Evolutionary conservation across 2,888 invertebrate species (phyloP), one percentile per base, ranked within the genome.

Genomic region (Tachina fera): DNA sequence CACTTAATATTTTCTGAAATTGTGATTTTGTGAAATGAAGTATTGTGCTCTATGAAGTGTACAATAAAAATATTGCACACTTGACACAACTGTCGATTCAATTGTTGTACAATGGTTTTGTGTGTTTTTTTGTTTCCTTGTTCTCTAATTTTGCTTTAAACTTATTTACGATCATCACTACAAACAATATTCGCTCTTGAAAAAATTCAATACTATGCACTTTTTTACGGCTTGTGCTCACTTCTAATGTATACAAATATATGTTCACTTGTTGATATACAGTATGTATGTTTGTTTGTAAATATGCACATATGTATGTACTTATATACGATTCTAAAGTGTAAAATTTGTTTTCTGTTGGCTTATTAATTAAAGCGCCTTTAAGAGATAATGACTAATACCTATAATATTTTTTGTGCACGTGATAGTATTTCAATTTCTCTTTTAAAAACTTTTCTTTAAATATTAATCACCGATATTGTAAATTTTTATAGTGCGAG

Each of bases 321-420:
- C 3, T 31, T 31, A 31, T 31, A 31, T 6, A 31, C 6, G 31
- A 31, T 49, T 8, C 49, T 14, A 14, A 45, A 58, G 56, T 71
- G 72, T 72, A 60, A 72, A 72, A 31, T 72, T 56, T 47, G 9
- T 16, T 16, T 31, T 31, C 31, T 31, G 13, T 51, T 51, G 11
- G 41, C 41, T 53, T 39, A 39, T 68, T 16, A 39, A 19, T 41
- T 19, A 16, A 51, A 53, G 9, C 6, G 4, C n/a, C 51, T 51
- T 68, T 3, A 16, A 39, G 11, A 68, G 41, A 9, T 6, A 31
- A 31, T 53, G 51, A 68, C 68, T 51, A 53, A 68, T 68, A 14
- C 5, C 5, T 31, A 31, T 31, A 31, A 31, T 67, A 49, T 39
- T n/a, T 39, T 31, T 1, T 16, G 10, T 43, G 1, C 43, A 16